Percentiles rank a stretch among this genome's conserved stretches.
Conservation (phyloP, 2,888 invertebrate species). For the Parapristionchus giblindavisi region DNA sequence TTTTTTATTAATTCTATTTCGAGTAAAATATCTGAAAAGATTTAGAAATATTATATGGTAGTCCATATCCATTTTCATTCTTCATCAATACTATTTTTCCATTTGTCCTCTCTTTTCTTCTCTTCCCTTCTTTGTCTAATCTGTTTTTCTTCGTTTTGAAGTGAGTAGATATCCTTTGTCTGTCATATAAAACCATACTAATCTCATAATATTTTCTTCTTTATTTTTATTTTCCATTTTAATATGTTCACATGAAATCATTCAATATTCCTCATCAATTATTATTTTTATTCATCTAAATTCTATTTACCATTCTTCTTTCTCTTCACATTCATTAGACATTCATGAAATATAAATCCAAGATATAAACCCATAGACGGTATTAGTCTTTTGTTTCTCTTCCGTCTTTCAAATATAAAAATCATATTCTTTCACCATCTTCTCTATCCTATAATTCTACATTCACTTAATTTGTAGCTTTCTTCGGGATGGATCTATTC, state of each 20-base stretch:
- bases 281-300: no score
- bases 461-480: no score
- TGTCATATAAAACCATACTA: conserved; percentile 1
- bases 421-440: neutral
- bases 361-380: neutral
- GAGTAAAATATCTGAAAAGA: no score
- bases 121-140: neutral
- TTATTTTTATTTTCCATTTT: neutral
- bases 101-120: neutral
- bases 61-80: no score
- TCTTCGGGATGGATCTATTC: neutral
- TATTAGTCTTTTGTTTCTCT: neutral
- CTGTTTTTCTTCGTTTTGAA: neutral
- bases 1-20: no score
- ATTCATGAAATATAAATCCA: no score
- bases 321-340: neutral
- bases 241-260: neutral
- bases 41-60: no score
- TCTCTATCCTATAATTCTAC: neutral
- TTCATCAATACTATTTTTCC: no score
- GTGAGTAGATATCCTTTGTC: neutral
- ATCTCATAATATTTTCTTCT: conserved; percentile 2
- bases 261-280: no score
- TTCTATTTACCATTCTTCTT: neutral
- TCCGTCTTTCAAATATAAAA: neutral